Percentiles rank a stretch among this genome's conserved stretches.
phyloP scores from a whole-genome alignment of 2,113 vertebrate genomes.

The Bettongia penicillata region DNA sequence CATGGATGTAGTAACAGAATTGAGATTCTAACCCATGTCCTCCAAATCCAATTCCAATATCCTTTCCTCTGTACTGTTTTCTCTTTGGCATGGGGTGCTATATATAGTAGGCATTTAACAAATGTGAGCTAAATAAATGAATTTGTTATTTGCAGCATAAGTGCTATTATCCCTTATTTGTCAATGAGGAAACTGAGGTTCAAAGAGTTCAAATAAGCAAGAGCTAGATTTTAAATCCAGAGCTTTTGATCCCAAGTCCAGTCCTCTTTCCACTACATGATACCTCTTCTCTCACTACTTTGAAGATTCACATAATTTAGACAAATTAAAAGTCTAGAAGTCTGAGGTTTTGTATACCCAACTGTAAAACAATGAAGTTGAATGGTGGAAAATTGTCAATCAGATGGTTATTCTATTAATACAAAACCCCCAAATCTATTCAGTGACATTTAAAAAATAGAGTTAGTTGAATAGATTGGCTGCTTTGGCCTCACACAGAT shows the following conservation, averaged over 20 bases:
- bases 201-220: neutral
- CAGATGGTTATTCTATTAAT: neutral
- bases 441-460: conserved; percentile 32
- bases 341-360: neutral
- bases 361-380: conserved; percentile 5
- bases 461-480: conserved; percentile 2
- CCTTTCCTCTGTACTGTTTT: neutral
- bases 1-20: neutral
- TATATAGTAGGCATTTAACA: neutral
- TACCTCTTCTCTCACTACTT: neutral
- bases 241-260: neutral
- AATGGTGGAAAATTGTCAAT: neutral
- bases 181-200: neutral
- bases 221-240: neutral
- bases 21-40: neutral
- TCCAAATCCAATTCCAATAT: neutral
- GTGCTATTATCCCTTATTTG: neutral
- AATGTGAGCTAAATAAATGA: neutral
- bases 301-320: conserved; percentile 37
- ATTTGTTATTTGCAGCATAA: neutral
- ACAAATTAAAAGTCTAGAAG: conserved; percentile 25
- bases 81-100: neutral
- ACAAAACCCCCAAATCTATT: neutral
- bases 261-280: neutral
- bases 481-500: neutral